Percentiles rank a stretch among this genome's conserved stretches.
Conservation (phyloP, 2,113 vertebrate species). For the Orcinus orca region DNA sequence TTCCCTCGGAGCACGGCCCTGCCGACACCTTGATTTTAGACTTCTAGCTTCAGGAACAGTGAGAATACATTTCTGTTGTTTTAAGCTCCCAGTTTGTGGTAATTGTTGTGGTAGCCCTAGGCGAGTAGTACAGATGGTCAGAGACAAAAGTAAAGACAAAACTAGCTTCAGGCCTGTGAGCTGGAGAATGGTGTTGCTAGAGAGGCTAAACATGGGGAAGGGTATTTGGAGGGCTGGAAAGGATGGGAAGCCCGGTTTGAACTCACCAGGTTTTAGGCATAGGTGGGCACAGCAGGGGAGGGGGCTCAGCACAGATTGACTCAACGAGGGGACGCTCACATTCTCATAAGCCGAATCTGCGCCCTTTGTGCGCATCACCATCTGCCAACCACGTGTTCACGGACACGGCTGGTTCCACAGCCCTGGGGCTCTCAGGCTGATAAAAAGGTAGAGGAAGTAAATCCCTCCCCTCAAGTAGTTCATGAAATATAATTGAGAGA, state of each 20-base stretch:
- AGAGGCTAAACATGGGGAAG: too few species aligned
- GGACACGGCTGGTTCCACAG: too few species aligned
- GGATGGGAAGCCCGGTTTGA: background rate
- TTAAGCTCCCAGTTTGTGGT: background rate
- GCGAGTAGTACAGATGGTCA: background rate
- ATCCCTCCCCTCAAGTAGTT: background rate
- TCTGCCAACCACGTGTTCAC: background rate
- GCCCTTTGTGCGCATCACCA: accelerated
- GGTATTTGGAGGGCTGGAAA: background rate
- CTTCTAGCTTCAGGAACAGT: background rate
- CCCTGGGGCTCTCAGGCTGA: background rate
- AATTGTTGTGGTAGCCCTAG: background rate
- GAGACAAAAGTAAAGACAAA: background rate
- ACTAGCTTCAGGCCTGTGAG: background rate
- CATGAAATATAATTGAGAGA: background rate
- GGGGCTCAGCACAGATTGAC: background rate
- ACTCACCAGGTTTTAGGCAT: background rate
- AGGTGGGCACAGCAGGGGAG: background rate
- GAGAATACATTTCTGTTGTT: background rate
- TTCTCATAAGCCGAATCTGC: background rate
- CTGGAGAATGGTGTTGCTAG: background rate
- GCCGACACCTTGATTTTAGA: background rate
- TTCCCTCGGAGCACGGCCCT: background rate
- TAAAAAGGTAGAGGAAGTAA: background rate
- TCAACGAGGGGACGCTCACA: background rate